phyloP scores from a whole-genome alignment of 2,888 invertebrate genomes.

The Polyploca ridens region DNA sequence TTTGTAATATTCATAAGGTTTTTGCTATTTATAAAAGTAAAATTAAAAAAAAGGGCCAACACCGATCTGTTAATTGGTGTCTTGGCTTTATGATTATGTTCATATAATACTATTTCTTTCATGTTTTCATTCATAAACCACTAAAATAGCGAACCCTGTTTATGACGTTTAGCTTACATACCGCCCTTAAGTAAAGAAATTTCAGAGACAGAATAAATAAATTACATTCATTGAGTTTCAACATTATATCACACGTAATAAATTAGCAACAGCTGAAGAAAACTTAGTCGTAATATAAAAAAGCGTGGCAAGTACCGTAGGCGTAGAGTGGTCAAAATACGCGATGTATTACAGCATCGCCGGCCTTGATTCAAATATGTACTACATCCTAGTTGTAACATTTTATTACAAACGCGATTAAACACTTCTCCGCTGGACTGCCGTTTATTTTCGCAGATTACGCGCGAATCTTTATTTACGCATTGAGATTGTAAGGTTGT shows the following conservation, averaged over 20 bases:
- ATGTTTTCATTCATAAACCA: too few relatives aligned
- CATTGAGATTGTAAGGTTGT: conserved; percentile 9
- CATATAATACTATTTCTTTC: too few relatives aligned
- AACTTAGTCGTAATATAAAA: background rate
- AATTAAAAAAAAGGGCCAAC: too few relatives aligned
- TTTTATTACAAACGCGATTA: conserved; percentile 25
- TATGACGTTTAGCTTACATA: too few relatives aligned
- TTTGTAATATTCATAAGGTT: too few relatives aligned
- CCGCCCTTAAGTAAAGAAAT: too few relatives aligned
- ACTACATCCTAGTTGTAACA: conserved; percentile 28
- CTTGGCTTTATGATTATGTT: too few relatives aligned
- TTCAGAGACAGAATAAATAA: too few relatives aligned
- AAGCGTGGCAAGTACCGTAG: background rate
- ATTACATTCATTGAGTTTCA: background rate
- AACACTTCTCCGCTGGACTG: conserved; percentile 6
- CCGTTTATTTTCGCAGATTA: conserved; percentile 8
- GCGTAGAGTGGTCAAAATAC: background rate
- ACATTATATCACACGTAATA: background rate
- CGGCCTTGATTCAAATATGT: conserved; percentile 15
- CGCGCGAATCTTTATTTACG: conserved; percentile 24
- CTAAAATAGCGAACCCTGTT: too few relatives aligned
- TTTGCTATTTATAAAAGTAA: too few relatives aligned
- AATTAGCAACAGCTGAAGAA: background rate
- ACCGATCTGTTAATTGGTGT: too few relatives aligned
- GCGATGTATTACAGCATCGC: background rate